A percentile compares a stretch with the other conserved stretches of the same genome.
Conservation (phyloP, 2,888 invertebrate species). For the Rotaria sp. region DNA sequence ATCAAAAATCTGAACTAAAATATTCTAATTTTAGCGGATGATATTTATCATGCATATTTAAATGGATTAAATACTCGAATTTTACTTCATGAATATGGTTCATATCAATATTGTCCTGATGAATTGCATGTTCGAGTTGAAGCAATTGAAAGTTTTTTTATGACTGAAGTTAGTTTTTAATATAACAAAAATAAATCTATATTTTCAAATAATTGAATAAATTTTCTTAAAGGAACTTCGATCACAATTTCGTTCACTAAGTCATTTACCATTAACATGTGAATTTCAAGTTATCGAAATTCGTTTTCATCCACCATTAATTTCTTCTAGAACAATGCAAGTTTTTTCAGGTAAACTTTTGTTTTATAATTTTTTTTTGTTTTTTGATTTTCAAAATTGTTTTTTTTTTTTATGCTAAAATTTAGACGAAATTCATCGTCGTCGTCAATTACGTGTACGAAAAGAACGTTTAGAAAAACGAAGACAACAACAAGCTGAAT, state of each 20-base stretch:
- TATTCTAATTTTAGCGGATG: constrained; percentile 58
- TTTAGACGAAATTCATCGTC: constrained; percentile 35
- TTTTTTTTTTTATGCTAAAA: not conserved
- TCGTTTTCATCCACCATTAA: constrained; percentile 58
- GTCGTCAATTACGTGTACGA: constrained; percentile 31
- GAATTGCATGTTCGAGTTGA: constrained; percentile 69
- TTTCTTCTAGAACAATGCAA: constrained; percentile 32
- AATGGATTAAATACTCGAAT: constrained; percentile 82
- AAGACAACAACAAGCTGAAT: not conserved
- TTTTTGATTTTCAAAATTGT: not conserved
- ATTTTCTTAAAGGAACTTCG: not conserved
- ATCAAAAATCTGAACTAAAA: not conserved
- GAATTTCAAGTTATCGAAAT: constrained; percentile 83
- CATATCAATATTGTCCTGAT: constrained; percentile 69
- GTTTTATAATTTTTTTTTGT: not conserved
- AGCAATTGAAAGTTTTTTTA: constrained; percentile 77
- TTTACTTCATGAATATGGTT: constrained; percentile 76
- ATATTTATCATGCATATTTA: constrained; percentile 84
- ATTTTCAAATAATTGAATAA: too few relatives aligned
- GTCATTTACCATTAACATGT: constrained; percentile 81
- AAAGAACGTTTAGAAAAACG: constrained; percentile 36
- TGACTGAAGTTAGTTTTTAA: constrained; percentile 62
- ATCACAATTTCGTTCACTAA: constrained; percentile 61
- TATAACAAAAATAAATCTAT: not conserved
- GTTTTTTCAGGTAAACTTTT: not conserved